phyloP scores from a whole-genome alignment of 2,888 invertebrate species.

The Cetonia aurata region DNA sequence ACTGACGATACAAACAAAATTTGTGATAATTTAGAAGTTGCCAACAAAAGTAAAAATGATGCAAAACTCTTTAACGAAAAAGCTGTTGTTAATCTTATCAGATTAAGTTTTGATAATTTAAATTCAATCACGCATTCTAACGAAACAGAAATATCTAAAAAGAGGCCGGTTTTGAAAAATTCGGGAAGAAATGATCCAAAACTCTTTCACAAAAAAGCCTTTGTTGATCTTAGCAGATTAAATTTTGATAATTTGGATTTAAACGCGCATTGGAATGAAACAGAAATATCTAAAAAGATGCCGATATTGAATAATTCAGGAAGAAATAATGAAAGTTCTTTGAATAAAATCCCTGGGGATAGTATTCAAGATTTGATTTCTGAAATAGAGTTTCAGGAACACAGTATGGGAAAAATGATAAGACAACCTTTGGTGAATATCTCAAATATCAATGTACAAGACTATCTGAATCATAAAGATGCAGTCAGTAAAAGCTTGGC shows the following conservation, averaged over 20 bases:
- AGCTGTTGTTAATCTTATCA: background rate
- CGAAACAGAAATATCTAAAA: background rate
- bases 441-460: conserved; percentile 6
- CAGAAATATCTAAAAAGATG: background rate
- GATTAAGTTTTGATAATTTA: no score
- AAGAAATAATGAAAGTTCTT: conserved; percentile 2
- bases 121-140: background rate
- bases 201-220: background rate
- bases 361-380: background rate
- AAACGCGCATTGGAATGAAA: background rate
- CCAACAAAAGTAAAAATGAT: background rate
- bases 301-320: conserved; percentile 11
- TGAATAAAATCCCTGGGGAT: background rate
- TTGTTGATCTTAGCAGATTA: background rate
- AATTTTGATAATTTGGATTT: background rate
- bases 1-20: background rate
- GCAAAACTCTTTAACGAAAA: background rate
- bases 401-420: background rate
- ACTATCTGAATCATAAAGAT: background rate
- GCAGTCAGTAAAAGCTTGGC: background rate
- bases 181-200: background rate
- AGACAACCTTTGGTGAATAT: background rate
- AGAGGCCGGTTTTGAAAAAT: no score
- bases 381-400: background rate
- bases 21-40: background rate